Evolutionary conservation across 2,113 vertebrate genomes (phyloP).

Genomic region (Nansenia antarctica): DNA sequence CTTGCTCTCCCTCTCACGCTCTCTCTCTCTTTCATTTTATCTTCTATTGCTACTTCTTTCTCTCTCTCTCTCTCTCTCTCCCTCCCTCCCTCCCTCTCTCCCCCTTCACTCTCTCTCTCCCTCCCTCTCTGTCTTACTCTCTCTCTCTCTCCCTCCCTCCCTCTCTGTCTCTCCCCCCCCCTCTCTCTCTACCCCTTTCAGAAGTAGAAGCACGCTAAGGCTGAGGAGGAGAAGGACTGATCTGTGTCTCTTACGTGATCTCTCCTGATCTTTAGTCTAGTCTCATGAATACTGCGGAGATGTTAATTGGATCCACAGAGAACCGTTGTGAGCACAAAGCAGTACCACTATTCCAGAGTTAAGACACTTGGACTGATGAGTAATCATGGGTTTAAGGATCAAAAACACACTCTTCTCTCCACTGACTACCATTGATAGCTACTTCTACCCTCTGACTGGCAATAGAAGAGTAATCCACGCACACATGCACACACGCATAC

Average conservation of each 20-base stretch:
- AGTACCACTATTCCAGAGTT: no score
- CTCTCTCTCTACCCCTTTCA: neutral
- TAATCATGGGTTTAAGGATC: no score
- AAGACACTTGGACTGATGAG: no score
- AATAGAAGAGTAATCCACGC: no score
- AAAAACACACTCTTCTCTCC: no score
- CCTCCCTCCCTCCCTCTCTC: neutral
- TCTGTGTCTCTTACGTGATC: no score
- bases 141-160: constrained; percentile 11
- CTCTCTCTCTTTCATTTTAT: neutral
- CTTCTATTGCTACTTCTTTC: neutral
- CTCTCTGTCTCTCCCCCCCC: neutral
- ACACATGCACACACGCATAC: constrained; percentile 1
- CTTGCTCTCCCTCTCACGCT: neutral
- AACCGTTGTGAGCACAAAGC: no score
- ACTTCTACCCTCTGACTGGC: no score
- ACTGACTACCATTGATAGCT: no score
- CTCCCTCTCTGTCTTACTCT: neutral
- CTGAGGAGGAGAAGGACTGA: neutral
- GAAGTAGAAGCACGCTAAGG: neutral
- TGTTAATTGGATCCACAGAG: no score
- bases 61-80: neutral
- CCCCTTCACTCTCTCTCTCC: neutral
- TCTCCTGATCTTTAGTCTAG: no score
- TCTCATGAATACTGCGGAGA: no score